Base-by-base conservation (phyloP, 2,113 vertebrate species). In the Colossoma macropomum region DNA sequence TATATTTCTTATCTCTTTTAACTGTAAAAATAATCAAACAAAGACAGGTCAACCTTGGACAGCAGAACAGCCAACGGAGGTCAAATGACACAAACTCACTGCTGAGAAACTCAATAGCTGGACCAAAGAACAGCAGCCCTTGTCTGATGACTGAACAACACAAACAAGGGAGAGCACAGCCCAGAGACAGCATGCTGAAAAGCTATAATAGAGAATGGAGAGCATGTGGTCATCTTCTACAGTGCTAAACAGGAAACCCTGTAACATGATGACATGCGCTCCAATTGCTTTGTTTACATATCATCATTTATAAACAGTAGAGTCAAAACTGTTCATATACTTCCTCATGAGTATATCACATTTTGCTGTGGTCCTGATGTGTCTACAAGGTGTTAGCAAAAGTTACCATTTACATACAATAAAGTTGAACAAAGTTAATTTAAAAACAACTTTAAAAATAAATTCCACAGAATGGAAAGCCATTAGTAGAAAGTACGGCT, bases 11-110 rank as follows among this genome's bases (percentile, higher is more conserved):
- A 78, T 86, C n/a, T n/a, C n/a, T n/a, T 79, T 81, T 74, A 81
- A 59, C 50, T 77, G 85, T 41, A 85, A 76, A 30, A 81, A 83
- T n/a, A 68, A 78, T 68, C 68, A 71, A 75, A 75, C 48, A 75
- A 48, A 63, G 8, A 16, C 15, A 34, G 38, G 28, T 30, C 27
- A 65, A 27, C 12, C 30, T 68, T n/a, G 25, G 50, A 34, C 16
- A 32, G 48, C 74, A 72, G 34, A 63, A 78, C 82, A 60, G 74
- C 45, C 13, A 63, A 23, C 60, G 27, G 34, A 41, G 38, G 27
- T 60, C 45, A 75, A 75, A 86, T 38, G 25, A 25, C 66, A 65
- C 50, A 50, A 4, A 48, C 10, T 17, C 74, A 62, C 70, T 71
- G 71, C 59, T 75, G 41, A 60, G 84, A 60, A 60, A 86, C 72